Base-by-base conservation (phyloP, 2,797 vertebrate species). In the Tadarida brasiliensis region DNA sequence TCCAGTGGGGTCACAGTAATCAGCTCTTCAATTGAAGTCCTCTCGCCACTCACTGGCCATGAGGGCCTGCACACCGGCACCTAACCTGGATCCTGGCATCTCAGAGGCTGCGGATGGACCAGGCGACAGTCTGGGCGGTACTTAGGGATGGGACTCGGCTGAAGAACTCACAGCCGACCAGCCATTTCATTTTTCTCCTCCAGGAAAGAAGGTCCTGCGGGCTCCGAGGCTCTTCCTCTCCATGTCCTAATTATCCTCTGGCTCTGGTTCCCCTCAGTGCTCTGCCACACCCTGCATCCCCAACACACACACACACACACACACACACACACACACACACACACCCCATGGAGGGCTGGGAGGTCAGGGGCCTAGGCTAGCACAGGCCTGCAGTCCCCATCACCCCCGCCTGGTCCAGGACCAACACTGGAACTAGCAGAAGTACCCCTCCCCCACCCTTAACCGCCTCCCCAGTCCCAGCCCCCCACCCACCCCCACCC, bases 11-110 rank as follows among this genome's bases (percentile, higher is more conserved):
- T 84, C 95, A 33, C 96, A 96, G 94, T 98, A 98, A 98, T 98
- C 98, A 98, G 97, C 96, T 97, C 97, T 97, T 98, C 98, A 98
- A 98, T 98, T 98, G 98, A 98, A 98, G 97, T 98, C 97, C 85
- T 97, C 97, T 98, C 89, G 39, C 97, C 94, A 92, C 96, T 97
- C 98, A 80, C 92, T 26, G 78, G 92, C 97, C 98, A 96, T 7
- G 1, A 98, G 97, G 98, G 96, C 97, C 97, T 35, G 56, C 97
- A 96, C 95, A 96, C 97, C 96, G 97, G 84, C 98, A 97, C 98
- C 97, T 98, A 98, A 98, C 97, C 91, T 96, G 96, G 97, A 97
- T 96, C 68, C 63, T 97, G 83, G 91, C 0, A 16, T 98, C 97
- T 98, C 94, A 30, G 97, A 97, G 96, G 97, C 97, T 98, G 94